Conservation (phyloP, 2,113 vertebrate genomes). For the Lampris megalopsis region DNA sequence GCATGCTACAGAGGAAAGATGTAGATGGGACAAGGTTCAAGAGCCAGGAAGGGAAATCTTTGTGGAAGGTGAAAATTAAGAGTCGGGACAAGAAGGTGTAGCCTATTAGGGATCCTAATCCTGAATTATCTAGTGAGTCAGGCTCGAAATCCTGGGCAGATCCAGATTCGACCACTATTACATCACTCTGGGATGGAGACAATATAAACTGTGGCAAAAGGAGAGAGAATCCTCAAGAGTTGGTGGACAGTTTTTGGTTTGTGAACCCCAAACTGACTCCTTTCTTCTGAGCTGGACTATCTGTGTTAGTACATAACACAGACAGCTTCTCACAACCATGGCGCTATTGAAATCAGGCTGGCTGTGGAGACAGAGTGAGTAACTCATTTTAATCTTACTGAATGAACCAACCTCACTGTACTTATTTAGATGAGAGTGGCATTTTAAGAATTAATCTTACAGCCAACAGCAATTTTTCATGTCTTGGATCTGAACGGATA, state of each 20-base stretch:
- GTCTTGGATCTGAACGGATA: neutral
- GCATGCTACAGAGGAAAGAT: neutral
- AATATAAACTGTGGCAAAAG: constrained; percentile 22
- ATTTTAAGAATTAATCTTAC: too few species aligned
- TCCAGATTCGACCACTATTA: constrained; percentile 54
- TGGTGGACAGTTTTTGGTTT: neutral
- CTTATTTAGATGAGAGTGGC: too few species aligned
- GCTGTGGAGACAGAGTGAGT: constrained; percentile 98
- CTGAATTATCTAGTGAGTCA: constrained; percentile 72
- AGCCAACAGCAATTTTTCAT: too few species aligned
- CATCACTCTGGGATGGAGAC: neutral
- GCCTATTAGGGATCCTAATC: constrained; percentile 67
- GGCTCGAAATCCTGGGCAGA: constrained; percentile 22
- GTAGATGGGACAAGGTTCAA: neutral
- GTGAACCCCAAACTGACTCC: neutral
- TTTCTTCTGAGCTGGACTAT: constrained; percentile 3
- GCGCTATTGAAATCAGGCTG: constrained; percentile 92
- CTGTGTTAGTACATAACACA: too few species aligned
- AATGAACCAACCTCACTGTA: too few species aligned
- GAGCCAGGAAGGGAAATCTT: neutral
- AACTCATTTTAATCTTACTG: neutral
- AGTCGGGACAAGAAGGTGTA: constrained; percentile 13
- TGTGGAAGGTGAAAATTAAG: constrained; percentile 3
- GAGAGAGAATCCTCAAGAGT: neutral
- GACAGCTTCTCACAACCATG: constrained; percentile 76